Evolutionary conservation across 2,797 vertebrate species (phyloP).

Genomic region (Sternotherus odoratus): DNA sequence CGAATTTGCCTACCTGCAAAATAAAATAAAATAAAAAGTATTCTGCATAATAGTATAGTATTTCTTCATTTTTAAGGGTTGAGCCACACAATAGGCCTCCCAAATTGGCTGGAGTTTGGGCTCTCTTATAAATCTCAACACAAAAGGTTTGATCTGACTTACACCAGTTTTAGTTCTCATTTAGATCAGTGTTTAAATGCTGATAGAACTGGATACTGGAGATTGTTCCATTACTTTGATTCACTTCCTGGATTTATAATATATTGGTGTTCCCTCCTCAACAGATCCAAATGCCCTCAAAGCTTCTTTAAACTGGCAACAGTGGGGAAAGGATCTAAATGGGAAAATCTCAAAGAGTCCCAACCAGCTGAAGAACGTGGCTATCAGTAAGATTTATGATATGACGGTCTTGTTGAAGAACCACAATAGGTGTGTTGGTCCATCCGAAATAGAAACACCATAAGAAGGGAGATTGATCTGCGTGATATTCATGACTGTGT

Average conservation of each 20-base stretch:
- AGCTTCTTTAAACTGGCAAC: conserved; percentile 3
- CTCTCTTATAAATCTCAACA: conserved; percentile 65
- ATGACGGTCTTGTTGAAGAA: not conserved
- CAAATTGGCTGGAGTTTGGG: conserved; percentile 62
- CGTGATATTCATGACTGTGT: not conserved
- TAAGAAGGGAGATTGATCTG: not conserved
- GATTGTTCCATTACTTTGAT: conserved; percentile 10
- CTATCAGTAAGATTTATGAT: not conserved
- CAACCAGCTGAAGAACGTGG: not conserved
- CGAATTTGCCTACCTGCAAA: no score
- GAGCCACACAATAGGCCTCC: conserved; percentile 38
- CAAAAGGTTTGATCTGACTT: conserved; percentile 44
- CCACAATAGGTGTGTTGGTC: not conserved
- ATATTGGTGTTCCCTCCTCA: conserved; percentile 30
- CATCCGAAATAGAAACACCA: not conserved
- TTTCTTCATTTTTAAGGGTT: not conserved
- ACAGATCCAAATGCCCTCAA: not conserved
- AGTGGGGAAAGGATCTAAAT: not conserved
- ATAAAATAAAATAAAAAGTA: not conserved
- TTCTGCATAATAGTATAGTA: not conserved
- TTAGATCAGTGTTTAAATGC: conserved; percentile 37
- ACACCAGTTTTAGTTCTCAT: conserved; percentile 42
- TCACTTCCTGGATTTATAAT: conserved; percentile 52
- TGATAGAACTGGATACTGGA: conserved; percentile 15
- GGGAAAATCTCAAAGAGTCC: not conserved